Evolutionary conservation across 2,797 vertebrate species (phyloP), one percentile per base, ranked within the genome.

Genomic region (Esox masquinongy): DNA sequence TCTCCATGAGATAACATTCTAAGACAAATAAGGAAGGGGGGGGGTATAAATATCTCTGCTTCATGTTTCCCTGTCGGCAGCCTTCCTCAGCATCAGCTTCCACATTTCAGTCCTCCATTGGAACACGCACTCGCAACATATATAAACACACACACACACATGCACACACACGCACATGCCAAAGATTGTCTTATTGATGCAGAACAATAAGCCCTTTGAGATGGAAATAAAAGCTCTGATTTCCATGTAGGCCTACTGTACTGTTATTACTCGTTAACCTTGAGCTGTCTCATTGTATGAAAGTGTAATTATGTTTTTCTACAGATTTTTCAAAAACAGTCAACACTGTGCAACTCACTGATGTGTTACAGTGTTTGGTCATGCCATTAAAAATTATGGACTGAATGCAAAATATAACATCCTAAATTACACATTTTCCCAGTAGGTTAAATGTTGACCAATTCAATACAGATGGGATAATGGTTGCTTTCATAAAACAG

Each of bases 301-400:
- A 50, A 26, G 69, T 31, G 24, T 31, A n/a, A 61, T 61, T 26
- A 61, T 61, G 56, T 61, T 61, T 56, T 61, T 61, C 56, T 61
- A 24, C 56, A 61, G n/a, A 61, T 26, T 24, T 14, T 12, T 24
- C n/a, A 24, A 24, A 61, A 11, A 12, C 4, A 22, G n/a, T 24
- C 56, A 61, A 24, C 56, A 24, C 24, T 61, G 56, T 61, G 56
- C n/a, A 11, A 8, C 22, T 24, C 22, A 26, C 56, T 61, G 56
- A 61, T 1, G n/a, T 22, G 36, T 56, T n/a, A 0, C 19, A 2
- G 53, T 56, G 53, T 56, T 56, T 9, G n/a, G 19, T 56, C 19
- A 2, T 53, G 51, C 8, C 51, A 8, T n/a, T 19, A 53, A 53
- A n/a, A 53, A n/a, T n/a, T n/a, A 53, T 17, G 2, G 51, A 8